Base-by-base conservation (phyloP, 1,140 invertebrate genomes). In the Thereuonema tuberculata region DNA sequence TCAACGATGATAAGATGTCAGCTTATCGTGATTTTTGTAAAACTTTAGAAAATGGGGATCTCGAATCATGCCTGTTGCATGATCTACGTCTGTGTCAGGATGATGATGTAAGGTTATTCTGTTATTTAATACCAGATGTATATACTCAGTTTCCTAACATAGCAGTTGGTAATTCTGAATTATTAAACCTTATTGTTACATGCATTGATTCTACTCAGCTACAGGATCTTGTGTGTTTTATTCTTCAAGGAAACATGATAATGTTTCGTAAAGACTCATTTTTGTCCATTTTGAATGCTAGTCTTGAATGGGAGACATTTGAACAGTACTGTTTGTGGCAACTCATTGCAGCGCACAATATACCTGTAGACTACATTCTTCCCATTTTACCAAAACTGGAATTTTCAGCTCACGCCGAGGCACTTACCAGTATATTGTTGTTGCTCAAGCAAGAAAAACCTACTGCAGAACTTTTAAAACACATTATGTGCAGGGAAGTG, bases 271-370 rank as follows among this genome's bases (percentile, higher is more conserved):
- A 76, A 63, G 76, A 78, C 62, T 75, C 73, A 0, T 74, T 77
- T 63, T 62, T 76, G 1, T 70, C 71, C 50, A 68, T 78, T 20
- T 63, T 78, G 54, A 76, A 84, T 64, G 84, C 86, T 14, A 96
- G 88, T 69, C 76, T 97, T 56, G 81, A 82, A 58, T 98, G 93
- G 92, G 93, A 98, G 72, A 95, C 92, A 1, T 91, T 94, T 66
- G 94, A 97, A 72, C 94, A 98, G 70, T 88, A 90, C 69, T 96
- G 91, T 70, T 79, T 98, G 9, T 98, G 94, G 94, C 91, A 96
- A 75, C 77, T 98, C 29, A 81, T 96, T 43, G 82, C 85, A 63
- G 91, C 92, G 47, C 93, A 97, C 69, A 88, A 93, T 71, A 88
- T 96, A 68, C 84, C 88, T 14, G 81, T 95, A 3, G 88, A 94